A percentile compares a stretch with the other conserved stretches of the same genome.
Conservation (phyloP, 2,888 invertebrate genomes). For the Prosopocoilus inquinatus region DNA sequence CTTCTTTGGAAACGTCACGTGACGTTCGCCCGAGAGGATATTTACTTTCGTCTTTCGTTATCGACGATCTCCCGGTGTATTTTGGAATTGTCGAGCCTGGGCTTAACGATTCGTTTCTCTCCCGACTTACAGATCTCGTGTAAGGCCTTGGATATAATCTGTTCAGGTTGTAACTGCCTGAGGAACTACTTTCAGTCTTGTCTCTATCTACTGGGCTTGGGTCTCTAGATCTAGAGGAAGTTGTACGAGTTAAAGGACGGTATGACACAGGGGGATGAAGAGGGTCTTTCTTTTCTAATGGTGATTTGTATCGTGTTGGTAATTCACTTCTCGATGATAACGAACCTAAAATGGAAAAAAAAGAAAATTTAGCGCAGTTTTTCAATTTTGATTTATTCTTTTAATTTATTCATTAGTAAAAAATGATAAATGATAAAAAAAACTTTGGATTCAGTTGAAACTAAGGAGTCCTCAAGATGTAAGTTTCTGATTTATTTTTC, state of each 20-base stretch:
- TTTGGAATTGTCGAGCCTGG: slow-evolving; percentile 40
- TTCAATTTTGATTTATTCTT: neutral
- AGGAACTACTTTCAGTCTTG: slow-evolving; percentile 51
- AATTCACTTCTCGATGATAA: slow-evolving; percentile 26
- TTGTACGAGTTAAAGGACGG: slow-evolving; percentile 42
- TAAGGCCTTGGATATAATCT: slow-evolving; percentile 56
- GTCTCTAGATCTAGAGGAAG: slow-evolving; percentile 53
- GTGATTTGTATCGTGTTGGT: slow-evolving; percentile 31
- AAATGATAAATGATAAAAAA: neutral
- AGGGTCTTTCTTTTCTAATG: slow-evolving; percentile 32
- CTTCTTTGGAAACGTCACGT: slow-evolving; percentile 33
- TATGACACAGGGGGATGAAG: slow-evolving; percentile 53
- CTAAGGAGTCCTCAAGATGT: no score
- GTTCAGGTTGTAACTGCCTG: slow-evolving; percentile 54
- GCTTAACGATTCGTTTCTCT: slow-evolving; percentile 40
- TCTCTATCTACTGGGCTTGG: slow-evolving; percentile 54
- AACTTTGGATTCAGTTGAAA: neutral
- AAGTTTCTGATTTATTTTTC: no score
- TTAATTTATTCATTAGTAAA: neutral
- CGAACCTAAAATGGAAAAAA: slow-evolving; percentile 20
- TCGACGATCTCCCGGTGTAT: slow-evolving; percentile 38
- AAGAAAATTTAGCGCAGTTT: neutral
- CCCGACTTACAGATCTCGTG: slow-evolving; percentile 42
- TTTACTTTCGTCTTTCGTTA: slow-evolving; percentile 36
- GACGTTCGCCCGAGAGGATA: slow-evolving; percentile 34